Evolutionary conservation across 2,888 invertebrate genomes (phyloP).

Genomic region (Conus canariensis): DNA sequence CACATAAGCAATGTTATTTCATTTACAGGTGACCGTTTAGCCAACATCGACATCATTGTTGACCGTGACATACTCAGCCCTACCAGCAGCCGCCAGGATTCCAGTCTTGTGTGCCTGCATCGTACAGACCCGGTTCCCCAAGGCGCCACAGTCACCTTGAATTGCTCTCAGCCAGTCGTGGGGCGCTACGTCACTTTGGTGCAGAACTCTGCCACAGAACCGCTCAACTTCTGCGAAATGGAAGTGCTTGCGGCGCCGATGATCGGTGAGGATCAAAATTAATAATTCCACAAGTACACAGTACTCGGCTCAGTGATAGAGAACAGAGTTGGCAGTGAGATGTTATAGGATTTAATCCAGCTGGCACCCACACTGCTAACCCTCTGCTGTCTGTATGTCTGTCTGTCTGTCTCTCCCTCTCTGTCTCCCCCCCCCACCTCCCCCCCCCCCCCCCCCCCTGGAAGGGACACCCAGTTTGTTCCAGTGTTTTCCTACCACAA

Average conservation of each 20-base stretch:
- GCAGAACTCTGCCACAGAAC: not conserved
- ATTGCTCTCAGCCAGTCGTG: not conserved
- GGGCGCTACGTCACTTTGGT: slow-evolving; percentile 27
- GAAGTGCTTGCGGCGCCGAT: not conserved
- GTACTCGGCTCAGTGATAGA: no score
- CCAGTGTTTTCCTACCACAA: no score
- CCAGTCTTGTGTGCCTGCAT: not conserved
- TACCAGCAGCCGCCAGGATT: not conserved
- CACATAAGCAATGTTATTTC: not conserved
- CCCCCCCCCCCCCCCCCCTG: no score
- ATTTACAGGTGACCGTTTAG: not conserved
- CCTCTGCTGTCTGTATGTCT: no score
- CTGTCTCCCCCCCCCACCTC: no score
- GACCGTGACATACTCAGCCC: not conserved
- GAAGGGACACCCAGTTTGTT: no score
- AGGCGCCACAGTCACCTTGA: not conserved
- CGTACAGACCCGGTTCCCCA: not conserved
- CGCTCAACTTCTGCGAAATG: slow-evolving; percentile 18
- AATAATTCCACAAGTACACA: no score
- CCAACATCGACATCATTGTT: not conserved
- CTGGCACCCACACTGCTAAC: no score
- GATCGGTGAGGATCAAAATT: no score
- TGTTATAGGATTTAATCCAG: no score
- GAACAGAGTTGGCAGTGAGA: no score
- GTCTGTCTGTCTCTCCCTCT: no score